These are phyloP conservation scores for Poecilia velifera DNA, from an alignment of 2,797 vertebrate species.

Conservation along the genomic window DNA sequence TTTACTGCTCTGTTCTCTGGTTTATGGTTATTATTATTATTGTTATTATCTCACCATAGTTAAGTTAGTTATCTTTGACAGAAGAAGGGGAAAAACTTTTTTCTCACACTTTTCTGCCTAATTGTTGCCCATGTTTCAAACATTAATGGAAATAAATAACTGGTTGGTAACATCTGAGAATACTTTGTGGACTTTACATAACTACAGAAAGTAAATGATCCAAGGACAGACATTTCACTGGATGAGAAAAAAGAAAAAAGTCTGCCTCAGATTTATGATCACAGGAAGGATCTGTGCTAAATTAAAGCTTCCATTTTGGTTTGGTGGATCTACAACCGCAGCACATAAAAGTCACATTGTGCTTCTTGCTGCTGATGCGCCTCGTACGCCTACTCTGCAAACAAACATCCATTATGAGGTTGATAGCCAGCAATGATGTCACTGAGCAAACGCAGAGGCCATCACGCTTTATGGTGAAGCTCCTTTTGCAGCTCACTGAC, in stretches of 20 bases:
- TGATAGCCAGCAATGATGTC: constrained; percentile 54
- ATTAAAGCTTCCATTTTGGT: neutral
- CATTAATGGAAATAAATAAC: neutral
- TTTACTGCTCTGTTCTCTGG: neutral
- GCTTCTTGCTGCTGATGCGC: constrained; percentile 23
- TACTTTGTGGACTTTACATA: neutral
- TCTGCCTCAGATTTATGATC: neutral
- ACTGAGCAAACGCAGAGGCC: constrained; percentile 60
- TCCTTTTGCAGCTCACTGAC: constrained; percentile 49
- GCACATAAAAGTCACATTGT: constrained; percentile 12
- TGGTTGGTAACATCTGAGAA: neutral
- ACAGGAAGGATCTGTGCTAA: neutral
- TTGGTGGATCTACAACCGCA: neutral
- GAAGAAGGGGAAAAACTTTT: neutral
- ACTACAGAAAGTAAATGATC: neutral
- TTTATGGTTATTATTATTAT: neutral
- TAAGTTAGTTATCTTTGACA: neutral
- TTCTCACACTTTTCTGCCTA: neutral
- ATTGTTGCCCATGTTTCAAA: neutral
- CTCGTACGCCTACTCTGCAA: constrained; percentile 42
- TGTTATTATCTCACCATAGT: neutral
- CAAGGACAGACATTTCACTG: constrained; percentile 56
- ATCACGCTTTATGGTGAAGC: constrained; percentile 37
- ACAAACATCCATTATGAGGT: constrained; percentile 56
- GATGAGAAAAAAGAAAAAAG: neutral